Evolutionary conservation across 1,140 invertebrate genomes (phyloP).

Genomic region (Micrasema longulum): DNA sequence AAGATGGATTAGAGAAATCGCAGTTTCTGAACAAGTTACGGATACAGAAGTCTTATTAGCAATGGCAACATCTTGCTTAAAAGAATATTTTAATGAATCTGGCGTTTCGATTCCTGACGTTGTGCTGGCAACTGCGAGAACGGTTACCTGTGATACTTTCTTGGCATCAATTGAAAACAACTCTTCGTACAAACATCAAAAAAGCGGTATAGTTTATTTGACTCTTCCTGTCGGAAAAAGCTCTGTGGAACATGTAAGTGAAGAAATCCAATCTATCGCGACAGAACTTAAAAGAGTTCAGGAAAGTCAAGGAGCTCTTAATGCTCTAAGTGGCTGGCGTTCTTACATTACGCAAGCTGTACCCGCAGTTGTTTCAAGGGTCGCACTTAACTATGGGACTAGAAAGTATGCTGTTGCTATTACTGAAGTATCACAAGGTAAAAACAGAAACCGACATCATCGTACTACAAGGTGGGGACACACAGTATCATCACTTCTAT

Average conservation of each 20-base stretch:
- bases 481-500: slow-evolving; percentile 75
- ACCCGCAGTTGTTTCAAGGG: slow-evolving; percentile 74
- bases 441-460: slow-evolving; percentile 58
- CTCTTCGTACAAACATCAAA: slow-evolving; percentile 63
- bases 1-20: slow-evolving; percentile 67
- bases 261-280: slow-evolving; percentile 67
- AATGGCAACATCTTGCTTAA: slow-evolving; percentile 72
- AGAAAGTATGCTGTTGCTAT: slow-evolving; percentile 78
- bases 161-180: slow-evolving; percentile 67
- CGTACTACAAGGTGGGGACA: slow-evolving; percentile 75
- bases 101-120: slow-evolving; percentile 66
- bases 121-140: slow-evolving; percentile 70
- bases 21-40: slow-evolving; percentile 71
- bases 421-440: slow-evolving; percentile 74
- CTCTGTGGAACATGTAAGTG: slow-evolving; percentile 59
- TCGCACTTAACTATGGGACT: slow-evolving; percentile 78
- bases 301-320: slow-evolving; percentile 74
- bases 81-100: slow-evolving; percentile 72
- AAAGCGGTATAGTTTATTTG: slow-evolving; percentile 71
- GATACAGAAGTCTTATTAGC: slow-evolving; percentile 77
- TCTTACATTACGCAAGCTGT: slow-evolving; percentile 76
- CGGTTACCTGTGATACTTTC: slow-evolving; percentile 62
- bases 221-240: slow-evolving; percentile 68
- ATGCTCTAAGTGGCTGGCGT: slow-evolving; percentile 76
- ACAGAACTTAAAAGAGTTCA: slow-evolving; percentile 72